Evolutionary conservation across 1,140 invertebrate genomes (phyloP).

Genomic region (Araneus ventricosus): DNA sequence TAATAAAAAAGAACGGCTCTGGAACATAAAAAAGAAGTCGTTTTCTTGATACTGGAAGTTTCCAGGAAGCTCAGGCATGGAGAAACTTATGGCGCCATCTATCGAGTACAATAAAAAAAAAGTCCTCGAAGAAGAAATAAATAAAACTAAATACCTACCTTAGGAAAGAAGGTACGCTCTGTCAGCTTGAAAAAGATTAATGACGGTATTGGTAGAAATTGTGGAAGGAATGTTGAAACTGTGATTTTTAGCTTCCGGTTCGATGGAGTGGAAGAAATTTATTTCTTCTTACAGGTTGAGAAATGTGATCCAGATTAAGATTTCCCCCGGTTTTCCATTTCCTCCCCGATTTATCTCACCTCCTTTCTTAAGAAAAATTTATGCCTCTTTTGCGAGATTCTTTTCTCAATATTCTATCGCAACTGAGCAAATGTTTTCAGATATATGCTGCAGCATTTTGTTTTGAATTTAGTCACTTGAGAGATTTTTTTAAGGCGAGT

Average conservation of each 20-base stretch:
- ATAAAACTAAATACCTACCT: constrained; percentile 58
- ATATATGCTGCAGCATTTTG: no score
- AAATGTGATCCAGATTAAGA: constrained; percentile 74
- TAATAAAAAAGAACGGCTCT: background rate
- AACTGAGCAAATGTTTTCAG: no score
- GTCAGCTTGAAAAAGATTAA: constrained; percentile 72
- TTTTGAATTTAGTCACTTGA: no score
- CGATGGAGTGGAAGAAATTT: constrained; percentile 66
- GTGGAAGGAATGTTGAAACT: constrained; percentile 72
- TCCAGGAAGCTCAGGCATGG: background rate
- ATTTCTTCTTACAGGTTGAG: constrained; percentile 60
- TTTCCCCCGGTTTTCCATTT: constrained; percentile 57
- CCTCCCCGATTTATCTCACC: constrained; percentile 34
- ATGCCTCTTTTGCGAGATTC: background rate
- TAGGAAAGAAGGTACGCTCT: background rate
- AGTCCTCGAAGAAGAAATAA: background rate
- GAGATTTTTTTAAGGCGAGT: no score
- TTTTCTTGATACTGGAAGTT: background rate
- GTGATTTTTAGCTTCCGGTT: constrained; percentile 72
- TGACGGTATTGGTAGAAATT: constrained; percentile 68
- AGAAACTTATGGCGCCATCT: constrained; percentile 57
- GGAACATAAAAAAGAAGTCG: background rate
- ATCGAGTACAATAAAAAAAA: constrained; percentile 51
- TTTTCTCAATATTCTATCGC: no score
- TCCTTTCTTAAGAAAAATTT: constrained; percentile 7